phyloP scores from a whole-genome alignment of 1,140 invertebrate genomes.

The Drosophila murphyi region DNA sequence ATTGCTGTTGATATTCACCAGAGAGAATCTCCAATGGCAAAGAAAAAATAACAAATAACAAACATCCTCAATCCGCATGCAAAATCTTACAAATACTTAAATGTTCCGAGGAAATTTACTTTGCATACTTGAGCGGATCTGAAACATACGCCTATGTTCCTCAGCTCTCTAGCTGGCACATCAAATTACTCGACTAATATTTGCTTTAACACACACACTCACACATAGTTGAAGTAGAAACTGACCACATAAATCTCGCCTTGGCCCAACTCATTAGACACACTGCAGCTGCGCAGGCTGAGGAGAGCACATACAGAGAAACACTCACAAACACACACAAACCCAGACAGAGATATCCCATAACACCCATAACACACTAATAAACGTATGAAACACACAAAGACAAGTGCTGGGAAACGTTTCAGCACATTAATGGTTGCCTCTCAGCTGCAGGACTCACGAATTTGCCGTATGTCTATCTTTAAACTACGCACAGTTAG shows the following conservation, averaged over 20 bases:
- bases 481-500: constrained; percentile 5
- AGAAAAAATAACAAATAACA: constrained; percentile 15
- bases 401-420: constrained; percentile 3
- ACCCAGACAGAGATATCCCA: neutral
- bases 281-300: constrained; percentile 6
- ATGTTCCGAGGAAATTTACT: neutral
- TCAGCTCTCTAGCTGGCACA: constrained; percentile 6
- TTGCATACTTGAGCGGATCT: neutral
- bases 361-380: neutral
- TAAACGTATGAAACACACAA: constrained; percentile 35
- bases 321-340: constrained; percentile 12
- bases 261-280: constrained; percentile 42
- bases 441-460: constrained; percentile 35
- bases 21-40: neutral
- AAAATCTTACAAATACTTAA: neutral
- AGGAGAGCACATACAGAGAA: constrained; percentile 41
- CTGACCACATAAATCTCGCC: constrained; percentile 49
- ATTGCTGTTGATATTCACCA: neutral
- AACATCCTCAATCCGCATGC: constrained; percentile 1
- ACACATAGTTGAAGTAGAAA: constrained; percentile 9
- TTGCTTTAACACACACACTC: constrained; percentile 35
- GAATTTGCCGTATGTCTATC: constrained; percentile 9
- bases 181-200: constrained; percentile 65
- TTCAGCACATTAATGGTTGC: constrained; percentile 44
- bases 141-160: neutral